Base-by-base conservation (phyloP, 2,113 vertebrate genomes). In the Nipponia nippon region DNA sequence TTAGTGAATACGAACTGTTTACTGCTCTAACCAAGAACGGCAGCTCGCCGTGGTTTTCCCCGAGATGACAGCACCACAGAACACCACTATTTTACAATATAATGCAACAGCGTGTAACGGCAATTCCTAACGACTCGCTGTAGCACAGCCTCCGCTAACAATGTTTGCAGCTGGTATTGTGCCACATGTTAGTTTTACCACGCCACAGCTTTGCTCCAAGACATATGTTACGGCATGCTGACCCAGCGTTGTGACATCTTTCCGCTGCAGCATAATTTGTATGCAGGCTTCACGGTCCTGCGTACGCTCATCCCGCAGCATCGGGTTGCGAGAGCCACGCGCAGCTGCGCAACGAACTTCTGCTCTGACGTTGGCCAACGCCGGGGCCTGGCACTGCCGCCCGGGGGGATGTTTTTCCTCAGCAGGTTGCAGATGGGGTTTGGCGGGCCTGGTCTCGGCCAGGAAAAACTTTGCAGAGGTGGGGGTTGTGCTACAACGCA, bases 31-130 rank as follows among this genome's bases (percentile, higher is more conserved):
- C 16, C 5, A 11, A 44, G 47, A 46, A 6, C 0, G 10, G 53
- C n/a, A 27, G 15, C 52, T 49, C 4, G 3, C 3, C 0, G 4
- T 1, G 49, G 6, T 2, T 47, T 16, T 12, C 47, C 72, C 72
- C 1, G 5, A 1, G 22, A 9, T 8, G 0, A 2, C 65, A 10
- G 49, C 32, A 2, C 38, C 14, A 1, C 0, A 19, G 40, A 15
- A 26, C n/a, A 29, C 12, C 0, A 2, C 19, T 8, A 3, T 27
- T 25, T 61, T 9, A 11, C 50, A 42, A 44, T 1, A 4, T 7
- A 59, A 52, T 0, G 5, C 44, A 29, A 2, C 0, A 30, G 49
- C 1, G 8, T 21, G 0, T 15, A n/a, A 44, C 2, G 1, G 50
- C 13, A 7, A 21, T 42, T 49, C 11, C 18, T 13, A 42, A 55